Evolutionary conservation across 2,797 vertebrate species (phyloP), one percentile per base, ranked within the genome.

Genomic region (Antennarius maculatus): DNA sequence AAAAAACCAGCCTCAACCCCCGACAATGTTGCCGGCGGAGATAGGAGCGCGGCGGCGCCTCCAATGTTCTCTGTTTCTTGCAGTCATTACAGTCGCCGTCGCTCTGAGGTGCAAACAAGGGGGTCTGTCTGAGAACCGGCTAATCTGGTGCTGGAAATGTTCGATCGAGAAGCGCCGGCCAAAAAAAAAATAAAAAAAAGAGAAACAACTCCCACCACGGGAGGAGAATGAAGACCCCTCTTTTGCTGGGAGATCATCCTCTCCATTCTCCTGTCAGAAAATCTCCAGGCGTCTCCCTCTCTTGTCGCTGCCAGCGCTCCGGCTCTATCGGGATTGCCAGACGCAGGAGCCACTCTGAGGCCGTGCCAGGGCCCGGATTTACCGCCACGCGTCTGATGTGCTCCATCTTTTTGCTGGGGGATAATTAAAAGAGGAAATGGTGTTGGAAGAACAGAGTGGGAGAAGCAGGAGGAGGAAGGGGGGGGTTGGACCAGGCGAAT

Each of bases 341-440:
- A 92, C 91, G 86, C 79, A 79, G 85, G 85, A 89, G 89, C 80
- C 81, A 88, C 90, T 94, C 80, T 94, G 93, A 93, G 91, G 80
- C 79, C 2, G 79, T 94, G 93, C 93, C 94, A 94, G 91, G 87
- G 81, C 89, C 88, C 66, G 92, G 91, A 92, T 93, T 94, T 93
- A 87, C 90, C 84, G 86, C 76, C 77, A 90, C 86, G 90, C 74
- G 82, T 94, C 90, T 94, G 93, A 94, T 95, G 93, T 95, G 81
- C 85, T 89, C 89, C 89, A 89, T 92, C 90, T 87, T 91, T 90
- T 86, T 91, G 86, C 87, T 86, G 80, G 83, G 86, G 91, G 92
- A 93, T 94, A 94, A 94, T 95, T 94, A 94, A 94, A 93, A 92
- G 89, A 91, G 90, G 88, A 92, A 91, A 92, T 90, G 88, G 88